Evolutionary conservation across 2,797 vertebrate species (phyloP).

Genomic region (Phyllotis vaccarum): DNA sequence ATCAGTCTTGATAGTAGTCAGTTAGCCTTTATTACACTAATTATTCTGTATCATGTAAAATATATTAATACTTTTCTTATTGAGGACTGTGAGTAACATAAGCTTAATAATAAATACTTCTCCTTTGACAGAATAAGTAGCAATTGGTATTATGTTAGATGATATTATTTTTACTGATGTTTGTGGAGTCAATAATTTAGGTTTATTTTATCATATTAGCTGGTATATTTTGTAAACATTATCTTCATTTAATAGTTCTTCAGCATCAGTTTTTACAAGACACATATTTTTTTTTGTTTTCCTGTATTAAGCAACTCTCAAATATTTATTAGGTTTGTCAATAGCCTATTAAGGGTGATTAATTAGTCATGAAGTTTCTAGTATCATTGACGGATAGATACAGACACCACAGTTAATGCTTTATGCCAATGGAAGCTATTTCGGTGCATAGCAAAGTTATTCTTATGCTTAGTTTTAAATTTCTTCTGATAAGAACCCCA

Average conservation of each 20-base stretch:
- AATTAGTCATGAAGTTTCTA: neutral
- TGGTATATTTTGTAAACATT: neutral
- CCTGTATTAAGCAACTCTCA: neutral
- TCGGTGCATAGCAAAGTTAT: neutral
- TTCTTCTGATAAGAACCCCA: neutral
- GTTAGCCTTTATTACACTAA: neutral
- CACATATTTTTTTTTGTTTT: neutral
- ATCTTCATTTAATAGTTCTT: neutral
- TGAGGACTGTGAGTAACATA: neutral
- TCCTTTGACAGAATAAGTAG: neutral
- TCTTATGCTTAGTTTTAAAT: neutral
- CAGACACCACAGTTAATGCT: neutral
- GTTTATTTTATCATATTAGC: neutral
- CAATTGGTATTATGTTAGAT: neutral
- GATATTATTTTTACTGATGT: neutral
- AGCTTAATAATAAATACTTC: neutral
- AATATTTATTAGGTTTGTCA: neutral
- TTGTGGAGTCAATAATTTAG: neutral
- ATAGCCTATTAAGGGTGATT: neutral
- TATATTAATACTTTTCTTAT: neutral
- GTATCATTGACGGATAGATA: neutral
- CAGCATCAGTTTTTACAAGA: neutral
- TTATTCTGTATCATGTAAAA: neutral
- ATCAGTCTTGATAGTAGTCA: neutral
- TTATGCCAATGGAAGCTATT: neutral